Conservation (phyloP, 37 sponge, comb jelly and placozoan species). For the Beroe ovata region DNA sequence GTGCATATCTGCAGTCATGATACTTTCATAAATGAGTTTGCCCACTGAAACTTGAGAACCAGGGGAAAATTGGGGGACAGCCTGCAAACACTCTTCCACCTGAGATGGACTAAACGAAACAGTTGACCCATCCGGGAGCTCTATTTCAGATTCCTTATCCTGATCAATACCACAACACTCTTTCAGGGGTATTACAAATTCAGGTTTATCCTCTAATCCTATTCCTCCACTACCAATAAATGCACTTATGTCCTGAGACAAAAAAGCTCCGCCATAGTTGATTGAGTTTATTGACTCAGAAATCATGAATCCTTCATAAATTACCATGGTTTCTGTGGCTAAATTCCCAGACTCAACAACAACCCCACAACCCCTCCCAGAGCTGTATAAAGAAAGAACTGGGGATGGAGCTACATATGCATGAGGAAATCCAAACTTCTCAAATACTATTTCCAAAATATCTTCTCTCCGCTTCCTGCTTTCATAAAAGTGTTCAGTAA, state of each 20-base stretch:
- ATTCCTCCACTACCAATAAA: neutral
- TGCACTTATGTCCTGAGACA: neutral
- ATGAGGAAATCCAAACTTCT: neutral
- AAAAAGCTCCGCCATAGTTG: neutral
- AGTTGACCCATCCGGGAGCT: neutral
- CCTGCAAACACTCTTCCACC: neutral
- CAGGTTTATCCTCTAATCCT: neutral
- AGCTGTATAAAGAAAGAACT: neutral
- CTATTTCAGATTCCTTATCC: neutral
- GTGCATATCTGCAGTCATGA: slow-evolving; percentile 40
- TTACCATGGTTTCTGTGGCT: slow-evolving; percentile 23
- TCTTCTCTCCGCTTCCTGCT: neutral
- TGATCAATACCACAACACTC: neutral
- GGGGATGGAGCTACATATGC: slow-evolving; percentile 36
- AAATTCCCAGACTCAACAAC: slow-evolving; percentile 31
- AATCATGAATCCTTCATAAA: slow-evolving; percentile 59
- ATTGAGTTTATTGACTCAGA: neutral
- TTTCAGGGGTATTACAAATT: neutral
- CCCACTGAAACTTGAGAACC: neutral
- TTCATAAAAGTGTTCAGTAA: slow-evolving; percentile 14
- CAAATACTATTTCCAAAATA: slow-evolving; percentile 2
- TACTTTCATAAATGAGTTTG: neutral
- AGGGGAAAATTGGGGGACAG: neutral
- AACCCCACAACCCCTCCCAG: slow-evolving; percentile 37
- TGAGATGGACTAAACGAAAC: neutral